These are phyloP conservation scores for Apolygus lucorum DNA, from an alignment of 1,140 invertebrate species.

Conservation along the genomic window DNA sequence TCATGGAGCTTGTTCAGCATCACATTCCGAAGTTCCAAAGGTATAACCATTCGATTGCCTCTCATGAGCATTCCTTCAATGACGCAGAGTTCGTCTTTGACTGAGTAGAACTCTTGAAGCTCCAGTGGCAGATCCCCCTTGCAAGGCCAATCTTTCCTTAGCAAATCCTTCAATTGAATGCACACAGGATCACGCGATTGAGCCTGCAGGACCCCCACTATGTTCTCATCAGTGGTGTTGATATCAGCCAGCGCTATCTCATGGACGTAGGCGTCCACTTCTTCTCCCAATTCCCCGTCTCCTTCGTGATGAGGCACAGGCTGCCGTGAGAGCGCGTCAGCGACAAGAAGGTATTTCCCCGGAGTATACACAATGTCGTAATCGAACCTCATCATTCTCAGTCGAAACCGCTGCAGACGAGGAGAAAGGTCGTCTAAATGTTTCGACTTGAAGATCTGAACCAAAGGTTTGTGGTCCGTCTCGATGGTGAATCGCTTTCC, in stretches of 20 bases:
- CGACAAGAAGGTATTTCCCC: constrained; percentile 3
- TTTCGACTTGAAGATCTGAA: constrained; percentile 32
- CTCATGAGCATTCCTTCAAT: background rate
- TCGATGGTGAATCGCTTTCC: constrained; percentile 36
- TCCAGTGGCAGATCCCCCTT: background rate
- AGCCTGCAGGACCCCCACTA: background rate
- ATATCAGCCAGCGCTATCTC: background rate
- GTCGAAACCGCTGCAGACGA: background rate
- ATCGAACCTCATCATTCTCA: background rate
- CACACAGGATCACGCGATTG: background rate
- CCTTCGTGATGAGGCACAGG: background rate
- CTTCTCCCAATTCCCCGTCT: background rate
- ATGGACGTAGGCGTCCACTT: background rate
- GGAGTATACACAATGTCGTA: background rate
- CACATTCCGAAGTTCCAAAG: background rate
- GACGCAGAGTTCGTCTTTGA: background rate
- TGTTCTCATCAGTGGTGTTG: background rate
- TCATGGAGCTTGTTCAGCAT: background rate
- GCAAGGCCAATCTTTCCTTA: background rate
- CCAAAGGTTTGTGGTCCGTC: constrained; percentile 38
- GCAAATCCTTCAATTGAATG: background rate
- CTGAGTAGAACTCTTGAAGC: background rate
- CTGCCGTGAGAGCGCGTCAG: constrained; percentile 3
- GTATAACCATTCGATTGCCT: background rate
- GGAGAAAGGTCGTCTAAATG: constrained; percentile 11